These are phyloP conservation scores for Nothoprocta perdicaria DNA, from an alignment of 2,113 vertebrate genomes.

Conservation along the genomic window DNA sequence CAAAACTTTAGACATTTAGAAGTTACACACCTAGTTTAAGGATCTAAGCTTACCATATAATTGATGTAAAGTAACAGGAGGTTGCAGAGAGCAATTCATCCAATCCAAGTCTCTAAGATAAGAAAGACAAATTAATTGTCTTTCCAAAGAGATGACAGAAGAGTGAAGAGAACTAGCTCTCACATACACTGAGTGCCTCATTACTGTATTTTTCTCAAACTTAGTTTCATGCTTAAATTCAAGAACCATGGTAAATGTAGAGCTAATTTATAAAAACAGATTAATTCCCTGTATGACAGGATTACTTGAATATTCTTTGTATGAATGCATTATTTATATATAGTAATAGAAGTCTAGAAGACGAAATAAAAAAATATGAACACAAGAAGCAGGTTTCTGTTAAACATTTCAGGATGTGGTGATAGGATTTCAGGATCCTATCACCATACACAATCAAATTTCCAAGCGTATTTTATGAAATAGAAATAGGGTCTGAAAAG, in stretches of 20 bases:
- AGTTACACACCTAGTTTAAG: not conserved
- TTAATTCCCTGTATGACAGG: not conserved
- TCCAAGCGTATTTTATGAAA: not conserved
- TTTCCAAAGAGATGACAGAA: not conserved
- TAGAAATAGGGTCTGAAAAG: not conserved
- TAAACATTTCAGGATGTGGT: not conserved
- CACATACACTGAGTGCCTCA: not conserved
- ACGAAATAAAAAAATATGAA: not conserved
- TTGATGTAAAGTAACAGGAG: not conserved
- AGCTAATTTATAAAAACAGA: not conserved
- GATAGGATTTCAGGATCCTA: no score
- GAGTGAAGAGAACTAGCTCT: not conserved
- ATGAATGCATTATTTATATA: not conserved
- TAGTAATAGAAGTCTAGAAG: not conserved
- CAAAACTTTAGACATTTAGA: not conserved
- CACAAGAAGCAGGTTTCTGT: not conserved
- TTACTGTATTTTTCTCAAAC: not conserved
- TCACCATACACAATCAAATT: not conserved
- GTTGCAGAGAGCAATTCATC: not conserved
- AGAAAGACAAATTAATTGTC: not conserved
- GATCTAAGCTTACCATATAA: not conserved
- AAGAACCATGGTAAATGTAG: not conserved
- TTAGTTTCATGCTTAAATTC: not conserved
- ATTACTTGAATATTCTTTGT: not conserved
- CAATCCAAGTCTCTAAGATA: not conserved